Conservation (phyloP, 2,888 invertebrate genomes). For the Dicranocentrus wangi region DNA sequence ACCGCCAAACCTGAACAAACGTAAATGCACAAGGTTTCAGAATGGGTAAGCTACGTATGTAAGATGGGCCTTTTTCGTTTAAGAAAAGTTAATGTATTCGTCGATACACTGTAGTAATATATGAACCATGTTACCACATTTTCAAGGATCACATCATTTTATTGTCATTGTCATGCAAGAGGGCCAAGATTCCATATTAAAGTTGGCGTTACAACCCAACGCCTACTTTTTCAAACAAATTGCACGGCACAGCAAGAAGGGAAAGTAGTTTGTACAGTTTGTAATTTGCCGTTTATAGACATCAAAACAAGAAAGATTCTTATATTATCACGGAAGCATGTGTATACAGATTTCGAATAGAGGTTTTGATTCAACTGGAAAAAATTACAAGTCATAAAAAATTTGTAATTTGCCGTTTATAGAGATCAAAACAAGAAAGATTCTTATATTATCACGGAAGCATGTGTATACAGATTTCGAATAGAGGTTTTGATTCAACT, state of each 20-base stretch:
- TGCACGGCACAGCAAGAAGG: slow-evolving; percentile 7
- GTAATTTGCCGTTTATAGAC: slow-evolving; percentile 49
- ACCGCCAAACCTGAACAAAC: slow-evolving; percentile 25
- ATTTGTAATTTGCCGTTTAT: slow-evolving; percentile 52
- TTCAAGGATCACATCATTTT: slow-evolving; percentile 51
- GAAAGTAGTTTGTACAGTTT: slow-evolving; percentile 42
- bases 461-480: too few species aligned
- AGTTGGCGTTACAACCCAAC: background rate
- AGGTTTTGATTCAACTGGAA: slow-evolving; percentile 50
- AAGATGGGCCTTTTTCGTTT: too few species aligned
- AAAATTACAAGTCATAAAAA: slow-evolving; percentile 59
- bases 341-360: too few species aligned
- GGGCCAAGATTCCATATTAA: background rate
- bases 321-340: background rate
- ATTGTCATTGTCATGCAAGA: slow-evolving; percentile 55
- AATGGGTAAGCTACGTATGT: too few species aligned
- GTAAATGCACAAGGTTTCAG: slow-evolving; percentile 12
- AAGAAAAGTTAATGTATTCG: too few species aligned
- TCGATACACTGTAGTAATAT: too few species aligned
- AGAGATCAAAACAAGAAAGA: slow-evolving; percentile 30
- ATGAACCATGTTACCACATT: slow-evolving; percentile 49
- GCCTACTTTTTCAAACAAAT: slow-evolving; percentile 7
- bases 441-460: slow-evolving; percentile 1
- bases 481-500: slow-evolving; percentile 34
- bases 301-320: slow-evolving; percentile 20